Evolutionary conservation across 2,797 vertebrate genomes (phyloP).

Genomic region (Ctenosaura bakeri): DNA sequence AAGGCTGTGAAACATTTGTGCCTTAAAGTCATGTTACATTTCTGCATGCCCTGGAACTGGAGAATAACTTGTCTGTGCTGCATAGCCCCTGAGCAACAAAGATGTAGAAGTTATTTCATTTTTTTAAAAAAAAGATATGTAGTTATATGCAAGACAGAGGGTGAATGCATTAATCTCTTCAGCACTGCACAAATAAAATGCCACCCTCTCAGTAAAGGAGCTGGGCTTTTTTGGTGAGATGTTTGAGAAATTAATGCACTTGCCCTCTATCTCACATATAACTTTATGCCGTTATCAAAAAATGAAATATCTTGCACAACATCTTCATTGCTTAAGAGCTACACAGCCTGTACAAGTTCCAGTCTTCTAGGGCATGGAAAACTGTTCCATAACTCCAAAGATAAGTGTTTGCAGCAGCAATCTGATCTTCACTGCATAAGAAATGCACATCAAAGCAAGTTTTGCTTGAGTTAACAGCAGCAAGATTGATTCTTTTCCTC

Average conservation of each 20-base stretch:
- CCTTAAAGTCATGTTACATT: slow-evolving; percentile 27
- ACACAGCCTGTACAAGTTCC: slow-evolving; percentile 31
- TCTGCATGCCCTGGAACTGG: slow-evolving; percentile 41
- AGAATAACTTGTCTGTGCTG: slow-evolving; percentile 51
- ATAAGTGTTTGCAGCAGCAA: slow-evolving; percentile 27
- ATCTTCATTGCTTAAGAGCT: slow-evolving; percentile 63
- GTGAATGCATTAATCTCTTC: slow-evolving; percentile 57
- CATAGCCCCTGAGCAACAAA: slow-evolving; percentile 65
- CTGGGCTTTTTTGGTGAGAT: slow-evolving; percentile 2
- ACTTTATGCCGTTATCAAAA: slow-evolving; percentile 60
- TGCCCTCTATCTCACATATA: slow-evolving; percentile 44
- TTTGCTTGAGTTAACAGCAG: slow-evolving; percentile 32
- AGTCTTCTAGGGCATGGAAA: slow-evolving; percentile 34
- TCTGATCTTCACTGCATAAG: slow-evolving; percentile 39
- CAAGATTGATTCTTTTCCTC: slow-evolving; percentile 14
- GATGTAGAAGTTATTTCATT: slow-evolving; percentile 67
- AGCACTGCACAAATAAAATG: not conserved
- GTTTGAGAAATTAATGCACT: slow-evolving; percentile 54
- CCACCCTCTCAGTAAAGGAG: not conserved
- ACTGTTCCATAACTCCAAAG: slow-evolving; percentile 23
- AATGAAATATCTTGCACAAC: slow-evolving; percentile 65
- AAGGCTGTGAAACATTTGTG: slow-evolving; percentile 39
- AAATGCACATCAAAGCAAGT: slow-evolving; percentile 45
- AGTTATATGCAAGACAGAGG: slow-evolving; percentile 46
- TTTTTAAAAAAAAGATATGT: slow-evolving; percentile 46